These are phyloP conservation scores for Triplophysa bombifrons DNA, from an alignment of 2,797 vertebrate species.

Conservation along the genomic window DNA sequence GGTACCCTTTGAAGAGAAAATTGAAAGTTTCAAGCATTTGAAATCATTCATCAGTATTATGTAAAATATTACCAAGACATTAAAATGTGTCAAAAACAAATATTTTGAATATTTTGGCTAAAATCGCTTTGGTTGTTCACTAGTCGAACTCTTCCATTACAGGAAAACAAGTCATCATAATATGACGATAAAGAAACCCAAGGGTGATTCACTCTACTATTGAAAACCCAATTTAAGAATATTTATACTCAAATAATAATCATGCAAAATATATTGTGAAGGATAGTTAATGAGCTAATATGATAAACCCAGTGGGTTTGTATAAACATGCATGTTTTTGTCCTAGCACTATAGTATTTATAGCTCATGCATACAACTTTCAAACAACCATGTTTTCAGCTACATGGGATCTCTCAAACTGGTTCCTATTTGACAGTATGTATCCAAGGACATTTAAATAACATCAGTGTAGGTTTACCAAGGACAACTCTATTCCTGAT, in stretches of 20 bases:
- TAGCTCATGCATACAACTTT: background rate
- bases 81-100: slow-evolving; percentile 7
- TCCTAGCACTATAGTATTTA: background rate
- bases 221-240: background rate
- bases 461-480: background rate
- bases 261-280: background rate
- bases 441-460: background rate
- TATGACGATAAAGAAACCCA: background rate
- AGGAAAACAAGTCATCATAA: background rate
- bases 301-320: background rate
- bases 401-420: background rate
- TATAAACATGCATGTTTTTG: background rate
- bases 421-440: background rate
- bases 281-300: background rate
- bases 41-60: slow-evolving; percentile 10
- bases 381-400: background rate
- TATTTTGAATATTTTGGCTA: background rate
- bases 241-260: background rate
- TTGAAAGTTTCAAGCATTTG: slow-evolving; percentile 24
- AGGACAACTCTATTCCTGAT: slow-evolving; percentile 2
- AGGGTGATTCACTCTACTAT: background rate
- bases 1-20: slow-evolving; percentile 32
- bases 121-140: slow-evolving; percentile 1
- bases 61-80: slow-evolving; percentile 8
- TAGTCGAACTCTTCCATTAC: background rate